phyloP scores from a whole-genome alignment of 2,113 vertebrate genomes.

The Microtus pennsylvanicus region DNA sequence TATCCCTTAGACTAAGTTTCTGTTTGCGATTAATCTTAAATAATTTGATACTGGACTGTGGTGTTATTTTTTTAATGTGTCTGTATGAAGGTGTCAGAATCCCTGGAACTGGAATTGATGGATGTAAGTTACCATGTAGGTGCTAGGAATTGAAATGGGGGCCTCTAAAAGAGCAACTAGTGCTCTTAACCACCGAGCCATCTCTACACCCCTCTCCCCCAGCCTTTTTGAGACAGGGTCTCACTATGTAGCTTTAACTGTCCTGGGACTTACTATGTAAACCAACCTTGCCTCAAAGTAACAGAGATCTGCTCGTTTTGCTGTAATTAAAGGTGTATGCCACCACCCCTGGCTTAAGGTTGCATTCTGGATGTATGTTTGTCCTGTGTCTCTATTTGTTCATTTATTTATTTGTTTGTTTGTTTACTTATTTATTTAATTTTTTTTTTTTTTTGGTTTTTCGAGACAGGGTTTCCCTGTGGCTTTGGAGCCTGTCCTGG shows the following conservation, averaged over 20 bases:
- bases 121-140: not conserved
- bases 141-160: not conserved
- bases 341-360: not conserved
- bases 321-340: not conserved
- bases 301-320: not conserved
- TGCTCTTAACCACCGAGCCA: not conserved
- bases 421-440: no score
- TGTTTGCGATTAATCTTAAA: conserved; percentile 21
- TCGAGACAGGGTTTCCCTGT: no score
- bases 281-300: not conserved
- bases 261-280: not conserved
- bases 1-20: not conserved
- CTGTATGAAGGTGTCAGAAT: not conserved
- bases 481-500: no score
- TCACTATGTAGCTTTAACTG: not conserved
- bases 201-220: not conserved
- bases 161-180: not conserved
- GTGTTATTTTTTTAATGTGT: not conserved
- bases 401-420: not conserved
- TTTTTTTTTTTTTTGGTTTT: no score
- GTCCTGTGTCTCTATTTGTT: not conserved
- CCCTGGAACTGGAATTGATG: not conserved
- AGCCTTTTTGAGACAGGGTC: not conserved
- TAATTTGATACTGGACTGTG: not conserved
- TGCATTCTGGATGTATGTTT: not conserved